A percentile compares a stretch with the other conserved stretches of the same genome.
Conservation (phyloP, 2,888 invertebrate genomes). For the Norana najaformis region DNA sequence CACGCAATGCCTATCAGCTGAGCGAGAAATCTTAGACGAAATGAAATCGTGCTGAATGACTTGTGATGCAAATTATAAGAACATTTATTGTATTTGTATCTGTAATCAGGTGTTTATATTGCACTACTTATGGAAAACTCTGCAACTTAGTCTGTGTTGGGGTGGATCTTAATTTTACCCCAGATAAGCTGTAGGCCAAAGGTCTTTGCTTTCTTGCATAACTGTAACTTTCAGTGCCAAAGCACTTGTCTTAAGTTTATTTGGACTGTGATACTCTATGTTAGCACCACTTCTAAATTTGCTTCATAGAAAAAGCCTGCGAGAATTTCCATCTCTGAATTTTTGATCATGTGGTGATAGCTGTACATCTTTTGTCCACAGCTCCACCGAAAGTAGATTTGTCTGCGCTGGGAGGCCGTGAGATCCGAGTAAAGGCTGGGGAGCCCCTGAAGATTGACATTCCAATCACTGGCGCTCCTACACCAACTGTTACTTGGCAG, state of each 20-base stretch:
- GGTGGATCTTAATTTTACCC: neutral
- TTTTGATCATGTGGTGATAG: neutral
- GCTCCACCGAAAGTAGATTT: slow-evolving; percentile 90
- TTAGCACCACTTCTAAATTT: too few species aligned
- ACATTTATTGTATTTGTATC: neutral
- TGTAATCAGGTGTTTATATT: neutral
- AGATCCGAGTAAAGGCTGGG: slow-evolving; percentile 91
- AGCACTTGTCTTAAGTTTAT: neutral
- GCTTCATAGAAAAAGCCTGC: neutral
- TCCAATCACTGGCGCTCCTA: slow-evolving; percentile 90
- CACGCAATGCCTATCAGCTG: too few species aligned
- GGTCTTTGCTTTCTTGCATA: neutral
- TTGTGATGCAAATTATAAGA: neutral
- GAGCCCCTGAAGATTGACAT: slow-evolving; percentile 92
- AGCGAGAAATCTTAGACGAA: too few species aligned
- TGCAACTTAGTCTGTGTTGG: neutral
- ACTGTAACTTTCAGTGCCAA: neutral
- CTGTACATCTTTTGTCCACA: slow-evolving; percentile 52
- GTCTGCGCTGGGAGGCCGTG: slow-evolving; percentile 81
- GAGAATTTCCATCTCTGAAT: neutral
- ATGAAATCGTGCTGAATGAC: too few species aligned
- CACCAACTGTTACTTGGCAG: slow-evolving; percentile 86
- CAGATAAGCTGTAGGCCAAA: neutral
- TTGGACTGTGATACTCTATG: neutral
- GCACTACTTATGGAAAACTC: neutral